Evolutionary conservation across 30 jellyfish, hydroid and myxozoan genomes (phyloP).

Genomic region (Mastigias papua): DNA sequence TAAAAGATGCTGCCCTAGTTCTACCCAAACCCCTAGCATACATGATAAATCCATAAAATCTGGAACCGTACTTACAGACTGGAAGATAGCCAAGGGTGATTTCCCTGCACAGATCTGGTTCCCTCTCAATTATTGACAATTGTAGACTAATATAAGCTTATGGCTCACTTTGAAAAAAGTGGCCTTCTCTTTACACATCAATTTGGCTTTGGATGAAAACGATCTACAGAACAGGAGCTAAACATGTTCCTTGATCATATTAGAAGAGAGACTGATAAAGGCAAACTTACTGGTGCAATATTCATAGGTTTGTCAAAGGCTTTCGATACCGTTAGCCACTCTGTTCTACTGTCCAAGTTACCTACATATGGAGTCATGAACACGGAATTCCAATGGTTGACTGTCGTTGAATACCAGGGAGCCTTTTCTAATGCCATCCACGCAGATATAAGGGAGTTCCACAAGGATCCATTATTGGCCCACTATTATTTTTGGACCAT

Average conservation of each 20-base stretch:
- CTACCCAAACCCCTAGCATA: slow-evolving; percentile 36
- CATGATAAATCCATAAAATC: slow-evolving; percentile 29
- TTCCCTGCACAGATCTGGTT: slow-evolving; percentile 47
- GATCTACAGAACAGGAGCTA: slow-evolving; percentile 36
- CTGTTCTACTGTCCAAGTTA: slow-evolving; percentile 62
- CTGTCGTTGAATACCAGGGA: slow-evolving; percentile 64
- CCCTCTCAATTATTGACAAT: slow-evolving; percentile 16
- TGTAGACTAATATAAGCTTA: slow-evolving; percentile 61
- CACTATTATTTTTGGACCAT: slow-evolving; percentile 11
- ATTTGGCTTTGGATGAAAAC: slow-evolving; percentile 44
- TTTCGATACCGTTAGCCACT: too few species aligned
- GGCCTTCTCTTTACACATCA: slow-evolving; percentile 45
- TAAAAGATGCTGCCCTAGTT: slow-evolving; percentile 44
- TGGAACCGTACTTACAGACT: slow-evolving; percentile 48
- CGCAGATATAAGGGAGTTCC: neutral
- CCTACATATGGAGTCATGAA: slow-evolving; percentile 64
- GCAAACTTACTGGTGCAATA: slow-evolving; percentile 69
- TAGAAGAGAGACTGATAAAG: slow-evolving; percentile 62
- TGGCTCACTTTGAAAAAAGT: slow-evolving; percentile 48
- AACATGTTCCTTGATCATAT: slow-evolving; percentile 42
- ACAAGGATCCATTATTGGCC: too few species aligned
- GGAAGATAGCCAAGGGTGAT: slow-evolving; percentile 61
- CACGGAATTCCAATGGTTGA: slow-evolving; percentile 69
- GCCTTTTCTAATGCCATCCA: slow-evolving; percentile 60
- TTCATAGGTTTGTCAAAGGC: slow-evolving; percentile 72